Base-by-base conservation (phyloP, 1,140 invertebrate species). In the Saccostrea echinata region DNA sequence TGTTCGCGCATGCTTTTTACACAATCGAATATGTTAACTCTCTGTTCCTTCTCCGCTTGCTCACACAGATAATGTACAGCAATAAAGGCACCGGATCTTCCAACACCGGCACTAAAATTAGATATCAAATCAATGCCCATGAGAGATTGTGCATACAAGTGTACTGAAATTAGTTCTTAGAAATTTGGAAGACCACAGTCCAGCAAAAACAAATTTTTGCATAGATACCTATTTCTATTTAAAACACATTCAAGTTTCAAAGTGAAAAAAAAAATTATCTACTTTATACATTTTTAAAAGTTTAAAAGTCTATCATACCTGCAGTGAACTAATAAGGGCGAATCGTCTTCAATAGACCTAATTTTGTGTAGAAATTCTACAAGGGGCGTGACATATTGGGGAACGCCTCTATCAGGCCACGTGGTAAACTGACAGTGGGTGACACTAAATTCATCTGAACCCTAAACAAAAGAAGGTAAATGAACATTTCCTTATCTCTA, bases 341-440 rank as follows among this genome's bases (percentile, higher is more conserved):
- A 97, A 94, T 96, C 93, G 81, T 91, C 91, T 93, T 96, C 95
- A 96, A 96, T 97, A 94, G 98, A 97, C 80, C 97, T 96, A 53
- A 96, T 96, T 95, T 99, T 99, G 0, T 98, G 97, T 76, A 99
- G 95, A 93, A 99, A 99, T 94, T 98, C 98, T 24, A 99, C 95
- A 86, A 99, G 98, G 92, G 98, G 98, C n/a, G 98, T 98, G 2
- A 98, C 98, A 96, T 99, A 98, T 24, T 97, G 96, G 16, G 98
- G 98, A 71, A 99, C 98, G 61, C 98, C 98, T 94, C 99, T 98
- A 95, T 99, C 98, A 24, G 98, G 98, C 98, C 98, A 99, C 16
- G 98, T 98, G 95, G 94, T 97, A 95, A 99, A 99, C 95, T 99
- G 98, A 94, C 98, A 99, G 93, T 99, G 99, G 93, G 97, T 98